Evolutionary conservation across 1,140 invertebrate genomes (phyloP).

Genomic region (Drosophila rhopaloa): DNA sequence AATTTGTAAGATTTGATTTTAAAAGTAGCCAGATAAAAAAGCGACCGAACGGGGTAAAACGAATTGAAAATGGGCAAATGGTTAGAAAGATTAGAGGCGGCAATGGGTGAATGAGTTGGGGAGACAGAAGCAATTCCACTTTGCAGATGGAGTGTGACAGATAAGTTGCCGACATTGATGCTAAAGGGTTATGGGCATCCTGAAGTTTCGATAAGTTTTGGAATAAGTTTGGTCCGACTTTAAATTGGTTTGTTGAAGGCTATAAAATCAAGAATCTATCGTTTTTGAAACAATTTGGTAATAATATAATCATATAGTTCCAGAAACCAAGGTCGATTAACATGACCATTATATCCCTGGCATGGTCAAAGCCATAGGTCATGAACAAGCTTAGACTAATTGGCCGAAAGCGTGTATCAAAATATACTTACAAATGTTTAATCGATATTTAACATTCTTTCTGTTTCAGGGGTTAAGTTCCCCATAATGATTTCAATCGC

Average conservation of each 20-base stretch:
- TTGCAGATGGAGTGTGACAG: slow-evolving; percentile 45
- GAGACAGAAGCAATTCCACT: slow-evolving; percentile 34
- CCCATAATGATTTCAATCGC: too few species aligned
- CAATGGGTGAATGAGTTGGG: slow-evolving; percentile 17
- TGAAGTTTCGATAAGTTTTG: slow-evolving; percentile 16
- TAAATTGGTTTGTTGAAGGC: neutral
- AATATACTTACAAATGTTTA: neutral
- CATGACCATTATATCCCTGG: too few species aligned
- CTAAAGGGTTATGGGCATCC: slow-evolving; percentile 19
- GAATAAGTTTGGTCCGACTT: neutral
- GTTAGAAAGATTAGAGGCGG: slow-evolving; percentile 43
- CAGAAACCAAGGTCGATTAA: neutral
- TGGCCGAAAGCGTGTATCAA: neutral
- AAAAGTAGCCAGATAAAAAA: slow-evolving; percentile 67
- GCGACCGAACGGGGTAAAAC: slow-evolving; percentile 36
- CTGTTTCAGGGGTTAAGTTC: too few species aligned
- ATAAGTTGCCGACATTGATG: slow-evolving; percentile 36
- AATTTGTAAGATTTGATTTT: slow-evolving; percentile 81
- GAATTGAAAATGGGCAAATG: slow-evolving; percentile 52
- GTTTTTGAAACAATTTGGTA: too few species aligned
- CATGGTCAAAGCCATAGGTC: too few species aligned
- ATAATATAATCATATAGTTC: neutral
- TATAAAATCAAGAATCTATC: neutral
- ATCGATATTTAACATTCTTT: too few species aligned
- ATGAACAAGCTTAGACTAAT: neutral